These are phyloP conservation scores for Sepiola atlantica DNA, from an alignment of 2,888 invertebrate species.

Conservation along the genomic window DNA sequence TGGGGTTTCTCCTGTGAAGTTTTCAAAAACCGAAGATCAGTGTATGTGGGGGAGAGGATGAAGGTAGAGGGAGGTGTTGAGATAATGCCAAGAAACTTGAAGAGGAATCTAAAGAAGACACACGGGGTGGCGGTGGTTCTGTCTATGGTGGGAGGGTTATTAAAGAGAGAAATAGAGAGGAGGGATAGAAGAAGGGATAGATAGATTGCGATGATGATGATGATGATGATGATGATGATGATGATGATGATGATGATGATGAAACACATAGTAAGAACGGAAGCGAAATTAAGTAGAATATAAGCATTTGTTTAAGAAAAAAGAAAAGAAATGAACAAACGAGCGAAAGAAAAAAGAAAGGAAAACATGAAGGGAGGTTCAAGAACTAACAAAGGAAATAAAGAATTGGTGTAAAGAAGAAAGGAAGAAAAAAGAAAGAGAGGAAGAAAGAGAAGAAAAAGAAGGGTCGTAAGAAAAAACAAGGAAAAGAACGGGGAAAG, in stretches of 20 bases:
- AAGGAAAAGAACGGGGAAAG: neutral
- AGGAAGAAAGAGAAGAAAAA: neutral
- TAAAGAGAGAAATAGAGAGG: neutral
- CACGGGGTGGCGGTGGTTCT: too few species aligned
- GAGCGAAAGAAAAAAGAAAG: neutral
- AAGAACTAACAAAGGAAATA: neutral
- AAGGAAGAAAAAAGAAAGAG: neutral
- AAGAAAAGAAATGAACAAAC: neutral
- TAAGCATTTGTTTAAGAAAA: too few species aligned
- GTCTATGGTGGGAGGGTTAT: too few species aligned
- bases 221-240: neutral
- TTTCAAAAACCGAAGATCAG: neutral
- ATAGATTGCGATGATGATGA: neutral
- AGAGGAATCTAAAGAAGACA: neutral
- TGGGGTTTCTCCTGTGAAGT: slow-evolving; percentile 4
- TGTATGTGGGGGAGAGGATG: neutral
- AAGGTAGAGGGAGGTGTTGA: neutral
- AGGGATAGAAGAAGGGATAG: neutral
- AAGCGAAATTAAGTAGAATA: too few species aligned
- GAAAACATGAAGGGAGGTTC: neutral
- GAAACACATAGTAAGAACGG: too few species aligned
- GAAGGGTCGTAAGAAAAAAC: neutral
- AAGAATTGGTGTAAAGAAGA: neutral
- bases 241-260: neutral
- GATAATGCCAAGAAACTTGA: neutral